Evolutionary conservation across 2,797 vertebrate species (phyloP).

Genomic region (Pipistrellus kuhlii): DNA sequence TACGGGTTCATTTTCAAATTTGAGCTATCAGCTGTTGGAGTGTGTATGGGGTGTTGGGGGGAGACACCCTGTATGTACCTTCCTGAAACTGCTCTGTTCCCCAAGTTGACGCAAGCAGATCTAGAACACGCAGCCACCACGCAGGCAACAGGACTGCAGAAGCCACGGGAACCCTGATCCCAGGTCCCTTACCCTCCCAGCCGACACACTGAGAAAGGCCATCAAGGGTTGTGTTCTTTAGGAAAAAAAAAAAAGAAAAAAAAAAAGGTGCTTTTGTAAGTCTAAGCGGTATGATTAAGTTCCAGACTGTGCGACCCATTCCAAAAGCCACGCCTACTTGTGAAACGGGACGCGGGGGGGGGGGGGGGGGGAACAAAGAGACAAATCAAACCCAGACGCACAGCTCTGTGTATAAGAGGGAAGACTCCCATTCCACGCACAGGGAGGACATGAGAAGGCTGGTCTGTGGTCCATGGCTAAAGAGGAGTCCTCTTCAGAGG

Average conservation of each 20-base stretch:
- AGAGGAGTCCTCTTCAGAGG: background rate
- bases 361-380: background rate
- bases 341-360: background rate
- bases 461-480: background rate
- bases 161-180: background rate
- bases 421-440: background rate
- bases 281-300: conserved; percentile 50
- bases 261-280: conserved; percentile 53
- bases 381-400: background rate
- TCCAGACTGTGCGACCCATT: background rate
- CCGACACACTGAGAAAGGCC: background rate
- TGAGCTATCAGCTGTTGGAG: no score
- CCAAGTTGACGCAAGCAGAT: background rate
- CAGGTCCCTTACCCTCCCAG: background rate
- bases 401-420: background rate
- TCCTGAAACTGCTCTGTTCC: background rate
- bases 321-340: background rate
- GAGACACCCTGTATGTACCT: no score
- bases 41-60: no score
- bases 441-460: background rate
- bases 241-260: background rate
- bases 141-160: background rate
- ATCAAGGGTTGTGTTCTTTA: background rate
- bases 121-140: background rate
- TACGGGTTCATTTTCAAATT: no score